phyloP scores from a whole-genome alignment of 2,888 invertebrate genomes.

The Temnothorax unifasciatus region DNA sequence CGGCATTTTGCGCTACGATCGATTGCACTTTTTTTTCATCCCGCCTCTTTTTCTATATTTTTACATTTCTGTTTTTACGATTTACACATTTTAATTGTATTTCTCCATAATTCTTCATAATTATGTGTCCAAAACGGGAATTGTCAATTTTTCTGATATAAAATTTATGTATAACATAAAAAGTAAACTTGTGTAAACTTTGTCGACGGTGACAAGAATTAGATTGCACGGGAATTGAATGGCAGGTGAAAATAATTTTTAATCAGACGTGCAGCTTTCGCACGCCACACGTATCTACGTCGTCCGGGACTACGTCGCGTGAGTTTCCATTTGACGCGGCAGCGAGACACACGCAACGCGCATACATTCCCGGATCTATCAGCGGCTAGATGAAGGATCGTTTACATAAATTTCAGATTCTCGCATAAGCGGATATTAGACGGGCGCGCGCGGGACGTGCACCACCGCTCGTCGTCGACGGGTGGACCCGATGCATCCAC shows the following conservation, averaged over 20 bases:
- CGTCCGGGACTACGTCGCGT: slow-evolving; percentile 27
- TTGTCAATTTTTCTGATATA: background rate
- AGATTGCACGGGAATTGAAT: slow-evolving; percentile 19
- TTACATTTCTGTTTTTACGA: background rate
- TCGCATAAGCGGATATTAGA: slow-evolving; percentile 81
- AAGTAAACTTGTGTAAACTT: background rate
- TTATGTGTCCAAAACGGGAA: too few relatives aligned
- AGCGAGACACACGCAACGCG: slow-evolving; percentile 47
- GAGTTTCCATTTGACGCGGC: slow-evolving; percentile 48
- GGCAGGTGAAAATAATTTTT: slow-evolving; percentile 36
- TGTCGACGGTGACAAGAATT: background rate
- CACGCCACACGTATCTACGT: background rate
- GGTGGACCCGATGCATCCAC: slow-evolving; percentile 74
- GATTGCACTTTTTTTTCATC: background rate
- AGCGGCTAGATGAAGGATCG: slow-evolving; percentile 65
- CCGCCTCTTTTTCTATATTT: background rate
- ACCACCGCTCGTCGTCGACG: slow-evolving; percentile 66
- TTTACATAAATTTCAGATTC: slow-evolving; percentile 77
- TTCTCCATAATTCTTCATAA: background rate
- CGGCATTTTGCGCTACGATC: background rate
- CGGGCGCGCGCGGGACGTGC: slow-evolving; percentile 71
- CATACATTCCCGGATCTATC: slow-evolving; percentile 49
- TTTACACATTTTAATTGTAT: background rate
- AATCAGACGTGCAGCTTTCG: slow-evolving; percentile 10
- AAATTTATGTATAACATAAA: background rate